Evolutionary conservation across 2,888 invertebrate species (phyloP), one percentile per base, ranked within the genome.

Genomic region (Psylliodes chrysocephalus): DNA sequence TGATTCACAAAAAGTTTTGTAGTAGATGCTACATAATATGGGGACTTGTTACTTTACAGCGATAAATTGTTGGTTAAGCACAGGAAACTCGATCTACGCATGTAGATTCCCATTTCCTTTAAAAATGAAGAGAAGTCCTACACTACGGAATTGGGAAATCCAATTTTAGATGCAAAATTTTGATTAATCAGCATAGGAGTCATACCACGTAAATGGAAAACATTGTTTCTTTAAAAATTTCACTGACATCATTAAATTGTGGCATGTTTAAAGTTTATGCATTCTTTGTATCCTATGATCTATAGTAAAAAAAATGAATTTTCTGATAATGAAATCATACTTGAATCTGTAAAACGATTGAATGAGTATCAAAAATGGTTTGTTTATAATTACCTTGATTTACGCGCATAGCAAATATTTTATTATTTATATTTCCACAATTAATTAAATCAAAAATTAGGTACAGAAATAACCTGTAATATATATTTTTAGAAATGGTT

Each of bases 261-360:
- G 2, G n/a, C n/a, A 28, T 30, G n/a, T 15, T 25, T 22, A n/a
- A 25, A 30, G 33, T 38, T 52, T 35, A n/a, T 35, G 18, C 52
- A 52, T 52, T 18, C 35, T 38, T 52, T 38, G n/a, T 12, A 52
- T 12, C 52, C 35, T 52, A 52, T 52, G 52, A 52, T 52, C 10
- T 10, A 15, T 0, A 12, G 15, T 28, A 7, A 30, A 49, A 49
- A 49, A 30, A 19, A 12, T n/a, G 18, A 38, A 52, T 52, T 52
- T 38, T 52, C 38, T 14, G 19, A 38, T 38, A 38, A 52, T 52
- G 52, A 52, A 52, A 38, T 52, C 52, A 52, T 52, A 38, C 19
- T 12, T 38, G 38, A 38, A 30, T 30, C 4, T 12, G 6, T 14
- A 52, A 52, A 52, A 35, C 12, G n/a, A 3, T 38, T 38, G 19